Evolutionary conservation across 1,140 invertebrate genomes (phyloP).

Genomic region (Muscidifurax raptorellus): DNA sequence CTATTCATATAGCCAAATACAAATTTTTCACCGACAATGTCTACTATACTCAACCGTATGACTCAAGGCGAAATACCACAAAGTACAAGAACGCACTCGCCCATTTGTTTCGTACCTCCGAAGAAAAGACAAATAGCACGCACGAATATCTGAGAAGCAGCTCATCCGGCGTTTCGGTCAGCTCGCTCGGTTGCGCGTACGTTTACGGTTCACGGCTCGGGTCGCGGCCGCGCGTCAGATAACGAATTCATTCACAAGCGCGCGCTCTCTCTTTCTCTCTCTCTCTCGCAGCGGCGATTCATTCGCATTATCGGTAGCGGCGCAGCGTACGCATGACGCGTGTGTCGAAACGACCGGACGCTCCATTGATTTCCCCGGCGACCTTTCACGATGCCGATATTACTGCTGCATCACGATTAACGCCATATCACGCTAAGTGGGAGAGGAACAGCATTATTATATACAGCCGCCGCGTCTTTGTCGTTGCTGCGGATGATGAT

Average conservation of each 20-base stretch:
- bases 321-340: slow-evolving; percentile 27
- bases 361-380: slow-evolving; percentile 34
- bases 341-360: slow-evolving; percentile 39
- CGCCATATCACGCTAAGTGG: background rate
- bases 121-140: too few species aligned
- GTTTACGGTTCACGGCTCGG: slow-evolving; percentile 60
- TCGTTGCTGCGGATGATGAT: too few species aligned
- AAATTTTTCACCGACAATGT: too few species aligned
- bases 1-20: too few species aligned
- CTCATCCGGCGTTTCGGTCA: background rate
- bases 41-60: too few species aligned
- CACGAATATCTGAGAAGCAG: background rate
- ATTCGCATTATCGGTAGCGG: slow-evolving; percentile 53
- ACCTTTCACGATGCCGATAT: slow-evolving; percentile 8
- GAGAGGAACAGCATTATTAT: background rate
- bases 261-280: background rate
- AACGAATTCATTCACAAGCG: slow-evolving; percentile 71
- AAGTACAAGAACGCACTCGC: too few species aligned
- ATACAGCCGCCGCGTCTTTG: too few species aligned
- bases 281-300: slow-evolving; percentile 51
- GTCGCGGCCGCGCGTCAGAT: slow-evolving; percentile 62
- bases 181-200: background rate
- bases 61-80: too few species aligned
- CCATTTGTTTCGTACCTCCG: too few species aligned
- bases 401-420: background rate